Evolutionary conservation across 2,888 invertebrate species (phyloP).

Genomic region (Epinotia demarniana): DNA sequence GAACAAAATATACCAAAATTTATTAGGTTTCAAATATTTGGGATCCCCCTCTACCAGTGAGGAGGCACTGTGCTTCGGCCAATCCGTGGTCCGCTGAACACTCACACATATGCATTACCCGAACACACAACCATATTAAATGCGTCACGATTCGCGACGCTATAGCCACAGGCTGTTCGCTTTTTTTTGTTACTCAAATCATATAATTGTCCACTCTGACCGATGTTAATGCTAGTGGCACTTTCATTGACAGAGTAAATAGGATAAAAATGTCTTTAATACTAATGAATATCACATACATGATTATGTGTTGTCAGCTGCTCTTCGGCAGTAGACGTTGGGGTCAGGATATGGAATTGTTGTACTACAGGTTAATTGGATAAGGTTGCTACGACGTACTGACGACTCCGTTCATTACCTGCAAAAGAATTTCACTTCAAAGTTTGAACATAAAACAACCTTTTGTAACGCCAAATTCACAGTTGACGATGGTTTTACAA

Average conservation of each 20-base stretch:
- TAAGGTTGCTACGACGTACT: constrained; percentile 58
- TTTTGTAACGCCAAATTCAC: not conserved
- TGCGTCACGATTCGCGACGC: constrained; percentile 11
- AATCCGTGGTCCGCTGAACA: constrained; percentile 30
- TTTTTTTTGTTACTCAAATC: constrained; percentile 14
- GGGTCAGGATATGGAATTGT: constrained; percentile 74
- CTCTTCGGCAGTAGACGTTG: constrained; percentile 61
- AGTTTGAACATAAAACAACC: not conserved
- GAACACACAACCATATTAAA: constrained; percentile 42
- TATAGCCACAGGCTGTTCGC: constrained; percentile 35
- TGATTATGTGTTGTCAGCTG: constrained; percentile 47
- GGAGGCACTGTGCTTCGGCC: constrained; percentile 27
- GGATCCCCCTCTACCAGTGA: constrained; percentile 31
- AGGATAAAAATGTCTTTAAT: constrained; percentile 41
- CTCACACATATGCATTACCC: constrained; percentile 39
- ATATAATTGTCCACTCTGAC: constrained; percentile 14
- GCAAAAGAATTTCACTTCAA: constrained; percentile 51
- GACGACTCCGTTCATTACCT: constrained; percentile 66
- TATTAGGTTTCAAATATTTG: constrained; percentile 2
- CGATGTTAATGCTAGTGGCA: constrained; percentile 25
- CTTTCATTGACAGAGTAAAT: constrained; percentile 34
- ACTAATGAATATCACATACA: constrained; percentile 52
- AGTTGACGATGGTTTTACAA: not conserved
- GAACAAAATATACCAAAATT: constrained; percentile 26
- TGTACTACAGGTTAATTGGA: constrained; percentile 73